Base-by-base conservation (phyloP, 2,113 vertebrate genomes). In the Syngnathoides biaculeatus region DNA sequence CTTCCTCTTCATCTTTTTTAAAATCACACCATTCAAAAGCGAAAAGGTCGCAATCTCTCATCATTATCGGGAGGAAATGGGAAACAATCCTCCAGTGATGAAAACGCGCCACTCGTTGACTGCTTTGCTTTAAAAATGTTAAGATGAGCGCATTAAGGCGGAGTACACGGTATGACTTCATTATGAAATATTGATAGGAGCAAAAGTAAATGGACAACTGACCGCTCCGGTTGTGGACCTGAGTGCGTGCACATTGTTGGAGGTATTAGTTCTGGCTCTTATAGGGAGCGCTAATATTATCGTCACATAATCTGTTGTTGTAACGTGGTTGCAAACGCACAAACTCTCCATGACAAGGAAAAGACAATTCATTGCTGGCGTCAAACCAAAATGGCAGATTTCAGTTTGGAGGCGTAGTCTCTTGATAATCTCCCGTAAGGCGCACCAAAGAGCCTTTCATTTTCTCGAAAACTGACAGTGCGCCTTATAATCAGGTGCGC, bases 71-170 rank as follows among this genome's bases (percentile, higher is more conserved):
- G 55, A 57, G 55, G 55, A 30, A 13, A 27, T 30, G 13, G 20
- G 13, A 62, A 62, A 40, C 26, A 55, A 56, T 69, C 57, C 48
- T 17, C 14, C 15, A 26, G 19, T n/a, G n/a, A 68, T 65, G 60
- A 75, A 17, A 13, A 66, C 77, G 13, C 26, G 14, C 26, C 26
- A 57, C 27, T 15, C 55, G 14, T 30, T 27, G 55, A 30, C 14
- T 8, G 2, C 6, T 27, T 57, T 15, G 26, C 55, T 30, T 57
- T 57, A 57, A 57, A 13, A 30, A n/a, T n/a, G n/a, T n/a, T 55
- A 55, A 24, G 12, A 55, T 35, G 55, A 57, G 27, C 1, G 55
- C 55, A 57, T 57, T 57, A 57, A 57, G 24, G 6, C 5, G 55
- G 14, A 8, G 6, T 57, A 27, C 2, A 57, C 15, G 2, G 26